Conservation (phyloP, 2,888 invertebrate species). For the Danaus chrysippus region DNA sequence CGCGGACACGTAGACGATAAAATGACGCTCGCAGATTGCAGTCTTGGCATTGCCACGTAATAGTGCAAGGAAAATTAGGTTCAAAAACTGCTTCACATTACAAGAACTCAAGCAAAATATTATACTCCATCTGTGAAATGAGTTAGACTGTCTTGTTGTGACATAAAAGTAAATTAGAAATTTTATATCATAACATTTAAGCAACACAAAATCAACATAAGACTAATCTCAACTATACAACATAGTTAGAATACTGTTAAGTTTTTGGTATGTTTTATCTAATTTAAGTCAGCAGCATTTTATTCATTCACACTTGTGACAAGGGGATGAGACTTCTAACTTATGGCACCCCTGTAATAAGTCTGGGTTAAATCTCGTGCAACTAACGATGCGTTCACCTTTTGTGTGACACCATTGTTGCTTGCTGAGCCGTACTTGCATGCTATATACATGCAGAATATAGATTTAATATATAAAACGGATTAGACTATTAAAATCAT, state of each 20-base stretch:
- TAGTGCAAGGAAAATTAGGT: neutral
- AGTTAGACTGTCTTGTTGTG: no score
- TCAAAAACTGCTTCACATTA: neutral
- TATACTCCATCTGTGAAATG: no score
- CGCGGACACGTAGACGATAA: slow-evolving; percentile 39
- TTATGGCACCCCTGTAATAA: slow-evolving; percentile 39
- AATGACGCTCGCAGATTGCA: slow-evolving; percentile 27
- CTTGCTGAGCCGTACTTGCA: no score
- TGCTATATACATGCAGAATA: no score
- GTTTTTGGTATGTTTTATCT: neutral
- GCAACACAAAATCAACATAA: no score
- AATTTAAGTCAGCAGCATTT: slow-evolving; percentile 35
- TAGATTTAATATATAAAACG: no score
- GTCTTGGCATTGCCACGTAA: slow-evolving; percentile 21
- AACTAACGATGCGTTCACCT: slow-evolving; percentile 39
- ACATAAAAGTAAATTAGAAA: no score
- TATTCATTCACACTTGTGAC: slow-evolving; percentile 43
- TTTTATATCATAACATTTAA: no score
- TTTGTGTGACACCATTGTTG: slow-evolving; percentile 37
- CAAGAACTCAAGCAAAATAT: neutral
- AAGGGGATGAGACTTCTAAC: slow-evolving; percentile 48
- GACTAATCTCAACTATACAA: no score
- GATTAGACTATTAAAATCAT: no score
- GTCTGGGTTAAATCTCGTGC: slow-evolving; percentile 36
- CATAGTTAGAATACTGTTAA: no score